Conservation (phyloP, 2,888 invertebrate species). For the Pachycephus smyrnensis region DNA sequence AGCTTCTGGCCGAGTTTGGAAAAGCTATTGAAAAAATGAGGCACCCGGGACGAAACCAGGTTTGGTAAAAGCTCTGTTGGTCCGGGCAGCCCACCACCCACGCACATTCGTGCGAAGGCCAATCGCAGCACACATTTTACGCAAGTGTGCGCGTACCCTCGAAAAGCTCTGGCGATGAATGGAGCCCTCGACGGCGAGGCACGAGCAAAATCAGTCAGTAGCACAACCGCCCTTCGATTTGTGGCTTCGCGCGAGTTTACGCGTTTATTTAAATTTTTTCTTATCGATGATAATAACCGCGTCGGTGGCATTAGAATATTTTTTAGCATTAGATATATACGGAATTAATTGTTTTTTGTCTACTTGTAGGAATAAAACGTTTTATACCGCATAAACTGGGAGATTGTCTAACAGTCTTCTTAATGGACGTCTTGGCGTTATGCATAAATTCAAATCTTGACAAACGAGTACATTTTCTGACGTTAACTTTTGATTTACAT, state of each 20-base stretch:
- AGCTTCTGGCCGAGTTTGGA: background rate
- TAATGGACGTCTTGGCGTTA: background rate
- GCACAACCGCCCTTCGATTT: conserved; percentile 39
- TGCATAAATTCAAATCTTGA: background rate
- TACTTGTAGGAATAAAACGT: background rate
- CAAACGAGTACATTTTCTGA: background rate
- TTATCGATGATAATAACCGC: background rate
- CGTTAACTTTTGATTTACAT: too few relatives aligned
- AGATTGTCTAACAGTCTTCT: background rate
- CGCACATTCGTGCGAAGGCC: conserved; percentile 36
- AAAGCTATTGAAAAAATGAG: background rate
- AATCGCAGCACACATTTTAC: conserved; percentile 47
- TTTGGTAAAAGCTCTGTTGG: conserved; percentile 26
- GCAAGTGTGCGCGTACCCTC: conserved; percentile 44
- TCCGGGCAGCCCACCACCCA: conserved; percentile 32
- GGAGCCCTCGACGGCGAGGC: conserved; percentile 29
- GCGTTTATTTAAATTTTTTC: conserved; percentile 2
- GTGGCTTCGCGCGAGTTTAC: conserved; percentile 18
- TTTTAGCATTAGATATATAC: background rate
- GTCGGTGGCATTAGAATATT: background rate
- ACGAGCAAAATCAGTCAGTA: conserved; percentile 46
- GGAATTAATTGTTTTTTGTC: background rate
- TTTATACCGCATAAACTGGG: background rate
- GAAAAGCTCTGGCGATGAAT: conserved; percentile 49
- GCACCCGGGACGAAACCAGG: conserved; percentile 5